phyloP scores from a whole-genome alignment of 1,140 invertebrate genomes.

The Ectropis grisescens region DNA sequence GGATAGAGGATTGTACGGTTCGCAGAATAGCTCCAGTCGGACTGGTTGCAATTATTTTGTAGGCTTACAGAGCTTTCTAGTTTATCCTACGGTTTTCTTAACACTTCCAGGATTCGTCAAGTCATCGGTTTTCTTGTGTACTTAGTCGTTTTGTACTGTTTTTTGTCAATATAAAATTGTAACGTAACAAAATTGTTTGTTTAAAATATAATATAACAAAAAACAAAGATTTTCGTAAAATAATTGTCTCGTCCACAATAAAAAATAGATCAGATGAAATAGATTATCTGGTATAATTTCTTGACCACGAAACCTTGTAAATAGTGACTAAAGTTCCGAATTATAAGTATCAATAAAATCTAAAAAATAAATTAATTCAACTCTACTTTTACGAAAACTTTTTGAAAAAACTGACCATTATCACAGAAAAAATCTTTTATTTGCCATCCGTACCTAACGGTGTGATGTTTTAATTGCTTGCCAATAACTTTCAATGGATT shows the following conservation, averaged over 20 bases:
- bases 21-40: constrained; percentile 9
- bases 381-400: not conserved
- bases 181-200: too few species aligned
- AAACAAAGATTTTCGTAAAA: too few species aligned
- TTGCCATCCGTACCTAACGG: not conserved
- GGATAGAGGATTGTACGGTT: constrained; percentile 30
- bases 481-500: not conserved
- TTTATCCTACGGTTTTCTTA: not conserved
- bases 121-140: not conserved
- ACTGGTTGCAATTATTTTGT: not conserved
- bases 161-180: too few species aligned
- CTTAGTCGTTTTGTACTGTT: constrained; percentile 1
- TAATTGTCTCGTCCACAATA: too few species aligned
- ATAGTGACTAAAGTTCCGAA: too few species aligned
- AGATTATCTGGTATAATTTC: too few species aligned
- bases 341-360: not conserved
- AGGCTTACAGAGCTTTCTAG: constrained; percentile 1
- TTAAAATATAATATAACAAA: too few species aligned
- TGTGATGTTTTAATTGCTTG: not conserved
- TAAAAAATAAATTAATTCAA: not conserved
- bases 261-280: too few species aligned
- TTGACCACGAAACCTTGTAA: too few species aligned
- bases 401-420: not conserved
- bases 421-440: too few species aligned
- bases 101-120: not conserved